Percentiles rank a stretch among this genome's conserved stretches.
Evolutionary conservation across 2,797 vertebrate species (phyloP).

Genomic region (Eidolon dupreanum): DNA sequence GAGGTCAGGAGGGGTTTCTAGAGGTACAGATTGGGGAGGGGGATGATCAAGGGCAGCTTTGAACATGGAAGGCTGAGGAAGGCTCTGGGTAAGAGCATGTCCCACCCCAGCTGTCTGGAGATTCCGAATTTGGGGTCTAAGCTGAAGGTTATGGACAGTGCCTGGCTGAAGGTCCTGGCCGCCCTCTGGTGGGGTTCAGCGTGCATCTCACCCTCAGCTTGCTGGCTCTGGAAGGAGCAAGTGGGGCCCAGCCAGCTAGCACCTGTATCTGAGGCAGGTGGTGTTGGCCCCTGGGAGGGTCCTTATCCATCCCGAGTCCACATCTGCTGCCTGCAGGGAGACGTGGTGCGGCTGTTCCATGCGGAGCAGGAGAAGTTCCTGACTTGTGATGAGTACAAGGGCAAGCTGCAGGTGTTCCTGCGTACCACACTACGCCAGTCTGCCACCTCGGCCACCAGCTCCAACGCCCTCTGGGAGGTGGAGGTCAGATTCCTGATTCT

Average conservation of each 20-base stretch:
- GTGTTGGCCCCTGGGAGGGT: no score
- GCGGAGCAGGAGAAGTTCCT: conserved; percentile 98
- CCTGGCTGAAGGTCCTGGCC: neutral
- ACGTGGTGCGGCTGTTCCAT: conserved; percentile 96
- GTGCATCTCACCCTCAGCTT: neutral
- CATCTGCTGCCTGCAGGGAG: conserved; percentile 86
- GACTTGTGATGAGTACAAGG: conserved; percentile 96
- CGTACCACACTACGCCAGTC: conserved; percentile 95
- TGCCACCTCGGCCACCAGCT: conserved; percentile 96
- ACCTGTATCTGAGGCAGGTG: neutral
- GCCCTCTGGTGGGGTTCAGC: neutral
- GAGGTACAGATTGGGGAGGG: neutral
- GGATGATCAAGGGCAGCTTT: neutral
- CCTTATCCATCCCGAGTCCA: neutral
- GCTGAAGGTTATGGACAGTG: neutral
- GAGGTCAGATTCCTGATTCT: conserved; percentile 87
- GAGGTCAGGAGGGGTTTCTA: neutral
- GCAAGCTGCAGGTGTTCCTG: conserved; percentile 95
- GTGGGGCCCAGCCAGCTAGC: neutral
- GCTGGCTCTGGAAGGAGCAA: neutral
- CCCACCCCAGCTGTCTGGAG: neutral
- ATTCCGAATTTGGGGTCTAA: neutral
- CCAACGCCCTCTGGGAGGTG: conserved; percentile 98
- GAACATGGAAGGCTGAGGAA: neutral
- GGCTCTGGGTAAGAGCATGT: neutral